Evolutionary conservation across 1,140 invertebrate species (phyloP).

Genomic region (Drosophila pruinosa): DNA sequence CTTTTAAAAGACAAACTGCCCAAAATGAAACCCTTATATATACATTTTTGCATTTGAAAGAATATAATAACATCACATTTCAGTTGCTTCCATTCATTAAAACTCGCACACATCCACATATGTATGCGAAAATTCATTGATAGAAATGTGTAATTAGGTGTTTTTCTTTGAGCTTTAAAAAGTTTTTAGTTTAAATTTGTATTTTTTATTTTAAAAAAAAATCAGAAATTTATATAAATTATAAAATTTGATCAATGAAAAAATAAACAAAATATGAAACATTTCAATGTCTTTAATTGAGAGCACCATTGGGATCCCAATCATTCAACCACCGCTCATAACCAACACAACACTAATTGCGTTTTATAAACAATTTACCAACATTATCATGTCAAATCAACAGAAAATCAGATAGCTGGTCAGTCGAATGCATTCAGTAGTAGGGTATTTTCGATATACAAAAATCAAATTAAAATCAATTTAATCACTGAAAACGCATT

Average conservation of each 20-base stretch:
- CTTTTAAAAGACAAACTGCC: slow-evolving; percentile 47
- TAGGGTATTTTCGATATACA: slow-evolving; percentile 27
- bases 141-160: slow-evolving; percentile 50
- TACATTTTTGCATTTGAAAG: background rate
- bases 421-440: slow-evolving; percentile 19
- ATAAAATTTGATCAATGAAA: slow-evolving; percentile 6
- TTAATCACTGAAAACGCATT: slow-evolving; percentile 71
- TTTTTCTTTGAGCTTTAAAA: slow-evolving; percentile 58
- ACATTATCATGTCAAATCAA: slow-evolving; percentile 77
- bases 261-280: slow-evolving; percentile 18
- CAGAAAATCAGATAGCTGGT: slow-evolving; percentile 46
- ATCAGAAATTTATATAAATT: slow-evolving; percentile 14
- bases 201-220: slow-evolving; percentile 33
- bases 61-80: slow-evolving; percentile 60
- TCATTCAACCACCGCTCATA: slow-evolving; percentile 35
- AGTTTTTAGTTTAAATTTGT: slow-evolving; percentile 51
- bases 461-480: slow-evolving; percentile 41
- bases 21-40: slow-evolving; percentile 4
- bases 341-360: slow-evolving; percentile 51
- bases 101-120: slow-evolving; percentile 27
- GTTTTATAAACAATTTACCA: slow-evolving; percentile 50
- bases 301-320: background rate
- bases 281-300: slow-evolving; percentile 27
- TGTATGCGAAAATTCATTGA: slow-evolving; percentile 25
- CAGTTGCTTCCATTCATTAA: slow-evolving; percentile 36